Evolutionary conservation across 2,888 invertebrate genomes (phyloP).

Genomic region (Eupsilia transversa): DNA sequence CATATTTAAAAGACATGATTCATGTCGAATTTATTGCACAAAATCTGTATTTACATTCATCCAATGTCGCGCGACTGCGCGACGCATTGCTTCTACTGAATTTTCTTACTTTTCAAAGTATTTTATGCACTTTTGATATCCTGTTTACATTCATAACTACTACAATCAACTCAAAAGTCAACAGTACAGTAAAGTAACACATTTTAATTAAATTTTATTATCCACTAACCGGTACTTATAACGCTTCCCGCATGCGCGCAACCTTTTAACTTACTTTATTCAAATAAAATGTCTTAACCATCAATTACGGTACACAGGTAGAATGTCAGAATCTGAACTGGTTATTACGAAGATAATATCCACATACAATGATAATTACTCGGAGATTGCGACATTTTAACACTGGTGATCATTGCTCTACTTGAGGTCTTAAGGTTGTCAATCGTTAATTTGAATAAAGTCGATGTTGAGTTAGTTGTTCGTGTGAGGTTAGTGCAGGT

Average conservation of each 20-base stretch:
- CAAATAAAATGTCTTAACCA: slow-evolving; percentile 43
- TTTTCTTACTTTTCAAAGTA: not conserved
- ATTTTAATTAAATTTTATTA: slow-evolving; percentile 56
- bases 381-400: slow-evolving; percentile 60
- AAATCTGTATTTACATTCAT: slow-evolving; percentile 34
- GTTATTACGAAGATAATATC: slow-evolving; percentile 51
- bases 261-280: slow-evolving; percentile 38
- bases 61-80: not conserved
- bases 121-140: slow-evolving; percentile 5
- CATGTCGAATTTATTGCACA: slow-evolving; percentile 40
- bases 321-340: slow-evolving; percentile 44
- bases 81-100: not conserved
- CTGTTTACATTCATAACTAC: slow-evolving; percentile 15
- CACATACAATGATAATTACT: slow-evolving; percentile 58
- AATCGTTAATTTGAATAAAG: slow-evolving; percentile 77
- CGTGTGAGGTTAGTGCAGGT: slow-evolving; percentile 38
- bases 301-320: slow-evolving; percentile 45
- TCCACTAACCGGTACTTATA: slow-evolving; percentile 52
- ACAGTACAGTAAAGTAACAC: slow-evolving; percentile 44
- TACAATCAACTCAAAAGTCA: slow-evolving; percentile 15
- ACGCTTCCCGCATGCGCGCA: slow-evolving; percentile 48
- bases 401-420: slow-evolving; percentile 67
- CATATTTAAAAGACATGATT: slow-evolving; percentile 45
- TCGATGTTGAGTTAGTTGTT: slow-evolving; percentile 71
- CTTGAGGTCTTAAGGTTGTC: slow-evolving; percentile 70